Conservation (phyloP, 2,797 vertebrate genomes). For the Sternarchorhynchus goeldii region DNA sequence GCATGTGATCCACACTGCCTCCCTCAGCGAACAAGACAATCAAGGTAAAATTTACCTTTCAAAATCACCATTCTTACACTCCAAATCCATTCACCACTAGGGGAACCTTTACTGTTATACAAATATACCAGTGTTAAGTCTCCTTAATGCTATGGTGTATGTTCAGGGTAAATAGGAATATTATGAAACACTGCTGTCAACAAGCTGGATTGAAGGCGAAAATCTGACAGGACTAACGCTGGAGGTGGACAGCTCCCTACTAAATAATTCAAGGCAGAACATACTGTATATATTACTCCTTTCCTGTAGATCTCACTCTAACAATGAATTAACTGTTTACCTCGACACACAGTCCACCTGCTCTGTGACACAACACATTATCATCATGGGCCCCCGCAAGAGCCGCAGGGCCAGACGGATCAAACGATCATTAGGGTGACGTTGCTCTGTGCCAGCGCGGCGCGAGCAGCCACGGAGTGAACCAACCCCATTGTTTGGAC, state of each 20-base stretch:
- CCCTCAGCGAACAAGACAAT: no score
- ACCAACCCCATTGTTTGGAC: not conserved
- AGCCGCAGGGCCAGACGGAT: constrained; percentile 39
- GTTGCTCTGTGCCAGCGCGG: constrained; percentile 9
- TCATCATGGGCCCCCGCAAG: constrained; percentile 32
- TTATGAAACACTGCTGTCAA: constrained; percentile 55
- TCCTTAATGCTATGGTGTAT: constrained; percentile 4
- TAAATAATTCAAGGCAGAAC: constrained; percentile 57
- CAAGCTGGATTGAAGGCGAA: constrained; percentile 35
- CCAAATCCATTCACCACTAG: not conserved
- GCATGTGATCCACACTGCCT: no score
- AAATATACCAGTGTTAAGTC: not conserved
- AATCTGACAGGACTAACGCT: constrained; percentile 26
- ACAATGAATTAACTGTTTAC: constrained; percentile 42
- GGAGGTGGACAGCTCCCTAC: constrained; percentile 51
- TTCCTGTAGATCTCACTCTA: constrained; percentile 48
- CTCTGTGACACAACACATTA: constrained; percentile 40
- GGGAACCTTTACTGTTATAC: not conserved
- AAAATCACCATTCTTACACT: no score
- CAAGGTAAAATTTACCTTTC: no score
- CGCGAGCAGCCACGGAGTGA: not conserved
- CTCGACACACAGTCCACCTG: constrained; percentile 27
- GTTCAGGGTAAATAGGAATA: constrained; percentile 45
- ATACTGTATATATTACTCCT: constrained; percentile 46
- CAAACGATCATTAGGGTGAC: constrained; percentile 35